A percentile compares a stretch with the other conserved stretches of the same genome.
phyloP scores from a whole-genome alignment of 2,113 vertebrate species.

The Anguilla japonica region DNA sequence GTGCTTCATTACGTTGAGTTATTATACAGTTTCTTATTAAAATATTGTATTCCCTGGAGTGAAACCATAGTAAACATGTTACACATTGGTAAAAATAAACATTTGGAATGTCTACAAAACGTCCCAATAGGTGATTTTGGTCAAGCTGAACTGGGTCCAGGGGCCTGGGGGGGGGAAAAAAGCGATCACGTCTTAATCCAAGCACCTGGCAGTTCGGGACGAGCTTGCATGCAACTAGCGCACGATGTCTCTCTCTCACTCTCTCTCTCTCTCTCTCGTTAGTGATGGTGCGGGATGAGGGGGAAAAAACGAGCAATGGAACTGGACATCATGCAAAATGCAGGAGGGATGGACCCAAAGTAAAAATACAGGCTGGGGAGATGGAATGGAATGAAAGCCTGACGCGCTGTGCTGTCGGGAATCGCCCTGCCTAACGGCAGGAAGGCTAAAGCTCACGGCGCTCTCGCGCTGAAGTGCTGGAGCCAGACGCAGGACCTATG shows the following conservation, averaged over 20 bases:
- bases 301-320: not conserved
- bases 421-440: not conserved
- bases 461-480: not conserved
- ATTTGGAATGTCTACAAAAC: conserved; percentile 96
- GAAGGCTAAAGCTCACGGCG: not conserved
- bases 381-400: not conserved
- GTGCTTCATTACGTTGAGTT: conserved; percentile 75
- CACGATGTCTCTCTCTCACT: not conserved
- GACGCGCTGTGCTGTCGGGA: not conserved
- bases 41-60: conserved; percentile 80
- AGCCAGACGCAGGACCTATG: not conserved
- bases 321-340: not conserved
- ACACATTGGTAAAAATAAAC: conserved; percentile 81
- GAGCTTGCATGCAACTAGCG: not conserved
- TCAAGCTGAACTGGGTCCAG: conserved; percentile 97
- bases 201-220: not conserved
- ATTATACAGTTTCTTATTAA: conserved; percentile 78
- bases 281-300: not conserved
- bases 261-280: not conserved
- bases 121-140: conserved; percentile 85
- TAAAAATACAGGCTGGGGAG: not conserved
- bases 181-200: not conserved
- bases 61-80: conserved; percentile 82
- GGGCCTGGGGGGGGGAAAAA: conserved; percentile 91
- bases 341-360: not conserved